Base-by-base conservation (phyloP, 2,888 invertebrate species). In the Drosophila incognita region DNA sequence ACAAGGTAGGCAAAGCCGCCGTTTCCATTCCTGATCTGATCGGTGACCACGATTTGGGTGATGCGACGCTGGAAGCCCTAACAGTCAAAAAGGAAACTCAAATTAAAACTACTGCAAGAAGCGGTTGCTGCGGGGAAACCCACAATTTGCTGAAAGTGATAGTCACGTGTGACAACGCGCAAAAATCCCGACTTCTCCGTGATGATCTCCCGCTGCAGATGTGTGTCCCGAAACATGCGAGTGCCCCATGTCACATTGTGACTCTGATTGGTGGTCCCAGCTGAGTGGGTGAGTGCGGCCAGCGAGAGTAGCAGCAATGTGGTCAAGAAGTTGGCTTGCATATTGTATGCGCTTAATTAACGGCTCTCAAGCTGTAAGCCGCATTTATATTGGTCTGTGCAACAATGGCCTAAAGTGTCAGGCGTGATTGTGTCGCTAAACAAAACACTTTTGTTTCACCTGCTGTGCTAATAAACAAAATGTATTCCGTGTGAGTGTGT, bases 1-100 rank as follows among this genome's bases (percentile, higher is more conserved):
- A 83, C 38, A 0, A 94, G 68, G 8, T 82, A 91, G 2, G 92
- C 93, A 66, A 84, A 91, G 21, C 94, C 94, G 10, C 94, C 94
- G 0, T 93, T 92, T 0, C 93, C 94, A 40, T 93, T 91, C 40
- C 76, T 89, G 38, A 92, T 88, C 66, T 93, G 93, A 78, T 94
- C 94, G 15, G 91, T 76, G 2, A 93, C 91, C 15, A 82, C 81
- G 15, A 94, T 77, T 72, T 92, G 90, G 0, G 92, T 93, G 62
- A 94, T 93, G 13, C 52, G 51, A 40, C 66, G 78, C 51, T 58
- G 56, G 1, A 24, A 27, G 5, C 53, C 42, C 78, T 80, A 18
- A 8, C 4, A 15, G 4, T 33, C 15, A 5, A 4, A 51, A 18
- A 11, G 4, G 24, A 21, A 27, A 0, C 11, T 35, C 4, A 31